Evolutionary conservation across 2,888 invertebrate genomes (phyloP).

Genomic region (Acleris cristana): DNA sequence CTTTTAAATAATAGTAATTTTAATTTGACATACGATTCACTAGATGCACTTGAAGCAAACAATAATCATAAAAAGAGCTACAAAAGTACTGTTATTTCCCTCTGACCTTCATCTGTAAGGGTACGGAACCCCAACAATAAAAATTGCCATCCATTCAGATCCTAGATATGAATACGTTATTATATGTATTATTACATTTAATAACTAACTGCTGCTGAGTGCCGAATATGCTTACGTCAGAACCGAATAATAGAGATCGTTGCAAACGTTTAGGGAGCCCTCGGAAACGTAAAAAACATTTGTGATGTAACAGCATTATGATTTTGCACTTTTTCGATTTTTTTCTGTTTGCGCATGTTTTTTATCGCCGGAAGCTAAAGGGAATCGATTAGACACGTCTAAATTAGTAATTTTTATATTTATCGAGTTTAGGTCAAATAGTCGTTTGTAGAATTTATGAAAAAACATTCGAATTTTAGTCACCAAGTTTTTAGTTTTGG

Average conservation of each 20-base stretch:
- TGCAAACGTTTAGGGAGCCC: slow-evolving; percentile 81
- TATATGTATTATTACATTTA: slow-evolving; percentile 80
- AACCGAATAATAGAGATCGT: slow-evolving; percentile 79
- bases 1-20: not conserved
- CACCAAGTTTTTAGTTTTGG: too few relatives aligned
- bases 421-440: not conserved
- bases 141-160: slow-evolving; percentile 78
- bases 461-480: too few relatives aligned
- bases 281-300: slow-evolving; percentile 81
- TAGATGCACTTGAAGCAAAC: not conserved
- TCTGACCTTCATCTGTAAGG: slow-evolving; percentile 24
- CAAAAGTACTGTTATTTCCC: slow-evolving; percentile 3
- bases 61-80: slow-evolving; percentile 16
- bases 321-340: slow-evolving; percentile 78
- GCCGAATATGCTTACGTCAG: slow-evolving; percentile 80
- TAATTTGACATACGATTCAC: not conserved
- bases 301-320: slow-evolving; percentile 83
- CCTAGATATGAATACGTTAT: slow-evolving; percentile 80
- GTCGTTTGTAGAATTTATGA: too few relatives aligned
- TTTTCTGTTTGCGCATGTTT: slow-evolving; percentile 68
- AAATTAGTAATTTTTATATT: slow-evolving; percentile 45
- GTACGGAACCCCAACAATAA: slow-evolving; percentile 48
- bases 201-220: slow-evolving; percentile 78
- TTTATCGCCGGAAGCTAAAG: slow-evolving; percentile 62
- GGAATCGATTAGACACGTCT: slow-evolving; percentile 61